phyloP scores from a whole-genome alignment of 2,797 vertebrate genomes.

The Thaleichthys pacificus region DNA sequence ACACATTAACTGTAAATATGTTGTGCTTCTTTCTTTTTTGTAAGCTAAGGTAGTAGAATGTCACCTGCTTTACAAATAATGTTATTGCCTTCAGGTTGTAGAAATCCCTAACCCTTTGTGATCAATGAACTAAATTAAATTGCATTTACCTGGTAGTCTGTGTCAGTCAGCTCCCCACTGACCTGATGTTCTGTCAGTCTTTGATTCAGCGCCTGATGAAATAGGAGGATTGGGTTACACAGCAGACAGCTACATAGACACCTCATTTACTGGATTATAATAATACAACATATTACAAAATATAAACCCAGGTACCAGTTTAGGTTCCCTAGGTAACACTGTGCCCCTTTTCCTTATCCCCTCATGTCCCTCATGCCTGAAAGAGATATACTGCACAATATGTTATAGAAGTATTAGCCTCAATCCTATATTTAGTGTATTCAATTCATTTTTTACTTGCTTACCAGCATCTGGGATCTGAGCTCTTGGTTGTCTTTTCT shows the following conservation, averaged over 20 bases:
- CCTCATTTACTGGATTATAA: neutral
- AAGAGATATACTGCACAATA: too few species aligned
- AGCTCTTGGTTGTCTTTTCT: slow-evolving; percentile 89
- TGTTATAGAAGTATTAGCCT: too few species aligned
- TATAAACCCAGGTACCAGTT: too few species aligned
- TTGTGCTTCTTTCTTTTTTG: neutral
- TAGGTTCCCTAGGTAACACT: too few species aligned
- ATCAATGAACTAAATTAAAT: too few species aligned
- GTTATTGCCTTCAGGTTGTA: slow-evolving; percentile 85
- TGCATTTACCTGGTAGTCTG: slow-evolving; percentile 72
- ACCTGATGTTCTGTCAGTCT: slow-evolving; percentile 79
- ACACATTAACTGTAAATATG: too few species aligned
- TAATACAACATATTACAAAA: neutral
- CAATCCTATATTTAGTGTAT: too few species aligned
- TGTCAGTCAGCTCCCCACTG: slow-evolving; percentile 74
- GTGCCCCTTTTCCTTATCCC: too few species aligned
- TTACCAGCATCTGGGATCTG: slow-evolving; percentile 84
- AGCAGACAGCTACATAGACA: neutral
- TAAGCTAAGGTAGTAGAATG: neutral
- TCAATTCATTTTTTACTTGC: neutral
- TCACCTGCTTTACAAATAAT: neutral
- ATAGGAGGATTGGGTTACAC: neutral
- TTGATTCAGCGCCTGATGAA: slow-evolving; percentile 81
- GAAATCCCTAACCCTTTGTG: slow-evolving; percentile 51
- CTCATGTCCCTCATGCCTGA: too few species aligned